Evolutionary conservation across 2,113 vertebrate genomes (phyloP).

Genomic region (Oriolus oriolus): DNA sequence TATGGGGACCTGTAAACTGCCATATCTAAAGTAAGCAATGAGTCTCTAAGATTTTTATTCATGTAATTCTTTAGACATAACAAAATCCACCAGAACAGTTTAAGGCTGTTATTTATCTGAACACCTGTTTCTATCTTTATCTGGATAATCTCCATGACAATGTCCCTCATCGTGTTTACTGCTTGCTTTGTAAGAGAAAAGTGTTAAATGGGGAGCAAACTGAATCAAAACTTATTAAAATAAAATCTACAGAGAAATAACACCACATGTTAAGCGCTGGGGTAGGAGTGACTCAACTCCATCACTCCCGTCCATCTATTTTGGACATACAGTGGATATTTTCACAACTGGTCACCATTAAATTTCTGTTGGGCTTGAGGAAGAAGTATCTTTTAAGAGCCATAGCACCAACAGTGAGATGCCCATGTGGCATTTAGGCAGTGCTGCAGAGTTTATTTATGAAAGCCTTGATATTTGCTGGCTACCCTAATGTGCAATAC

Average conservation of each 20-base stretch:
- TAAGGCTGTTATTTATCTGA: not conserved
- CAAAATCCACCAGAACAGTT: not conserved
- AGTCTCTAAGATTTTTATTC: not conserved
- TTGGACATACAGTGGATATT: not conserved
- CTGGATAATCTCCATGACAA: slow-evolving; percentile 35
- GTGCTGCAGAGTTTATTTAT: not conserved
- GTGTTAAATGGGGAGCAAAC: not conserved
- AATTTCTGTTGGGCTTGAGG: not conserved
- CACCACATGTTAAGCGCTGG: not conserved
- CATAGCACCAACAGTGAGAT: not conserved
- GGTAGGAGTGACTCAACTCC: not conserved
- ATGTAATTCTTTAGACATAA: not conserved
- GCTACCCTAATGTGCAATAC: not conserved
- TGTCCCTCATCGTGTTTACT: not conserved
- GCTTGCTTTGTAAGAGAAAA: not conserved
- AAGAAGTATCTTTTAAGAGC: not conserved
- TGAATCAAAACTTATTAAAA: not conserved
- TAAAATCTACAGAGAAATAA: not conserved
- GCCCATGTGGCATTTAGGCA: not conserved
- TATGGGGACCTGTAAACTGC: not conserved
- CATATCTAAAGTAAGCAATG: not conserved
- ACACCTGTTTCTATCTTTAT: slow-evolving; percentile 11
- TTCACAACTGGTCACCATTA: not conserved
- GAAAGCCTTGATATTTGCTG: not conserved
- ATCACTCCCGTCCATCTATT: not conserved